These are phyloP conservation scores for Cyclargus thomasi DNA, from an alignment of 1,140 invertebrate genomes.

Conservation along the genomic window DNA sequence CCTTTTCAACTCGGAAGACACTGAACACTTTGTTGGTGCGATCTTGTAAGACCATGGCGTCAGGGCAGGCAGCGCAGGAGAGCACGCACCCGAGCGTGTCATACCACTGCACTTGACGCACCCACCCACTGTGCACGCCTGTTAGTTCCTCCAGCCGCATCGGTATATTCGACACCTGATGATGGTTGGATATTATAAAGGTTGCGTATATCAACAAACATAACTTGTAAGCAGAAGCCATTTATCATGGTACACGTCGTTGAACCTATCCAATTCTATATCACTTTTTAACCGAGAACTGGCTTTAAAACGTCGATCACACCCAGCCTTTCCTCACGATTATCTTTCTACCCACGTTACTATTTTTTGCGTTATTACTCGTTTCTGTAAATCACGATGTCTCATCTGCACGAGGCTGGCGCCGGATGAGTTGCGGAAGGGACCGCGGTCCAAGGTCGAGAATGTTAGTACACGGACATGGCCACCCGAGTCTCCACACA, in stretches of 20 bases:
- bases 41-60: constrained; percentile 60
- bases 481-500: constrained; percentile 81
- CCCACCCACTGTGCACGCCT: constrained; percentile 78
- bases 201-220: no score
- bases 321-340: neutral
- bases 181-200: neutral
- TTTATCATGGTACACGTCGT: no score
- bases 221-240: no score
- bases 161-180: constrained; percentile 28
- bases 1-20: constrained; percentile 57
- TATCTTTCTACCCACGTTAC: no score
- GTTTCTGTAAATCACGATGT: constrained; percentile 75
- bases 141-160: constrained; percentile 73
- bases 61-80: constrained; percentile 69
- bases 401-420: constrained; percentile 75
- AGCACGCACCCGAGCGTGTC: constrained; percentile 73
- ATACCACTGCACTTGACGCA: constrained; percentile 80
- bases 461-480: constrained; percentile 79
- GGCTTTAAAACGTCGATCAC: no score
- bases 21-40: constrained; percentile 53
- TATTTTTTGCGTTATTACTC: constrained; percentile 36
- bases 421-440: constrained; percentile 79
- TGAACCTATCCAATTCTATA: no score
- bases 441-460: constrained; percentile 76
- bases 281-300: no score